Evolutionary conservation across 2,888 invertebrate genomes (phyloP).

Genomic region (Melinopterus prodromus): DNA sequence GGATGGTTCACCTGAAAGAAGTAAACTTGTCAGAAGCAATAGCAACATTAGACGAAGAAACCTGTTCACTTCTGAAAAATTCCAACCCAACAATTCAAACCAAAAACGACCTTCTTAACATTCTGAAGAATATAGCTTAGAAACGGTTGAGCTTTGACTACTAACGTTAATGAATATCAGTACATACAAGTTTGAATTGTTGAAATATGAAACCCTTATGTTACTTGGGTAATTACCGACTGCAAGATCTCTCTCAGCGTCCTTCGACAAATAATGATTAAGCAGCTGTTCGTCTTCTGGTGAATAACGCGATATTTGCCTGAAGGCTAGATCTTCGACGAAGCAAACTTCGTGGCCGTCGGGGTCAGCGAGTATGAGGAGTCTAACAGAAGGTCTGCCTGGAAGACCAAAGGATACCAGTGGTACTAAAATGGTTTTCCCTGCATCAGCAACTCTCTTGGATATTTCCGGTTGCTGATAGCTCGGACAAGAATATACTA

Average conservation of each 20-base stretch:
- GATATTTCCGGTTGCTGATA: conserved; percentile 80
- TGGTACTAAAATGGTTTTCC: conserved; percentile 84
- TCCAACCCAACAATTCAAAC: too few species aligned
- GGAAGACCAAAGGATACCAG: conserved; percentile 94
- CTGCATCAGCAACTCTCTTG: conserved; percentile 72
- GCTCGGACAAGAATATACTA: conserved; percentile 91
- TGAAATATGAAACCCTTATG: too few species aligned
- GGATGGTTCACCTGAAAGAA: conserved; percentile 16
- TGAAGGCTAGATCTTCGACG: conserved; percentile 95
- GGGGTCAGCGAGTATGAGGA: conserved; percentile 96
- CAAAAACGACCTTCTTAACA: too few species aligned
- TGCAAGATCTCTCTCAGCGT: conserved; percentile 47
- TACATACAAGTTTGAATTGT: too few species aligned
- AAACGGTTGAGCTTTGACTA: too few species aligned
- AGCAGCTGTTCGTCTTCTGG: conserved; percentile 80
- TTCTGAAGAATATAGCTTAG: too few species aligned
- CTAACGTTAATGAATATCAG: too few species aligned
- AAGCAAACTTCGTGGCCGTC: conserved; percentile 99
- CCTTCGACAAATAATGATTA: conserved; percentile 76
- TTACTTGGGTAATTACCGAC: neutral
- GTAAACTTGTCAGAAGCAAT: neutral
- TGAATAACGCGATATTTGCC: conserved; percentile 86
- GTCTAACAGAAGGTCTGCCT: conserved; percentile 95
- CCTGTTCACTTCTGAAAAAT: too few species aligned
- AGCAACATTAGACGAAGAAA: too few species aligned